Base-by-base conservation (phyloP, 2,888 invertebrate species). In the Endotricha flammealis region DNA sequence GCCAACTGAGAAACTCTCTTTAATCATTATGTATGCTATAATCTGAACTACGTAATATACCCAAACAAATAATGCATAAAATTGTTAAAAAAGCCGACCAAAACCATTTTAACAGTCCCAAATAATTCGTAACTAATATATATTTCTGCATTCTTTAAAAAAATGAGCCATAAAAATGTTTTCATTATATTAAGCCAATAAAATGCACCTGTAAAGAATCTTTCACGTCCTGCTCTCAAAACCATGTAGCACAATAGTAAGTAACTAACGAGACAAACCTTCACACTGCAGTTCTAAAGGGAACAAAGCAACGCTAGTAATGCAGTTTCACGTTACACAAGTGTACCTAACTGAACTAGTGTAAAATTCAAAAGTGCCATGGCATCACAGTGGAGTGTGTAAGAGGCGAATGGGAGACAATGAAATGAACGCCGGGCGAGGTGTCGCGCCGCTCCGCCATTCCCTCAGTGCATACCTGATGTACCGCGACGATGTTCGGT, bases 401-500 rank as follows among this genome's bases (percentile, higher is more conserved):
- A 50, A 47, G 51, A 61, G 67, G 64, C 64, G 61, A 64, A 65
- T 64, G 56, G 64, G 63, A 80, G 76, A 83, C 85, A 83, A 83
- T 83, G 82, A 85, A 81, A 78, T 79, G 76, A 79, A 64, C 73
- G 70, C 55, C 60, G 66, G 60, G 66, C 50, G 65, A 80, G 81
- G 82, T 80, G 82, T 80, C 81, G 81, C 77, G 63, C 52, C 62
- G 59, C 69, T 83, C 70, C 54, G 48, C 44, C 72, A 86, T 85
- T 86, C 85, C 64, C 82, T 86, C 68, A 79, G 85, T 83, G 85
- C 75, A 86, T 86, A 83, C 65, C 79, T 77, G 79, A 86, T 86
- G 81, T 70, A 54, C 56, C 71, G 69, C 59, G 67, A 65, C 68
- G 50, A 43, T 22, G 37, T 7, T 12, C 22, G 48, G 44, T 2